Base-by-base conservation (phyloP, 2,888 invertebrate species). In the Ctena decussata region DNA sequence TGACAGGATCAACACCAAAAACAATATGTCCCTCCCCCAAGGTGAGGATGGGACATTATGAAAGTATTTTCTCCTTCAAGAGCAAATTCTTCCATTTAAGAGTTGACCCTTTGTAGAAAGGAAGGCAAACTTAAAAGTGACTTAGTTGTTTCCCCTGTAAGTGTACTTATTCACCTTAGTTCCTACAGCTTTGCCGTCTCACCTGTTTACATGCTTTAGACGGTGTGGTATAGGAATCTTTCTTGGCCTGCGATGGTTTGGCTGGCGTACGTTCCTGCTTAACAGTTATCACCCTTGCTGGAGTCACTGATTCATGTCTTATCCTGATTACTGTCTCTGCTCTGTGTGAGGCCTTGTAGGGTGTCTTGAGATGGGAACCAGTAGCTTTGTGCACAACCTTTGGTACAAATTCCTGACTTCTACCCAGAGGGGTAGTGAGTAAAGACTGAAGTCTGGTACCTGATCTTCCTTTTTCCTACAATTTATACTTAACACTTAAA, bases 181-280 rank as follows among this genome's bases (percentile, higher is more conserved):
- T n/a, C n/a, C n/a, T n/a, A n/a, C n/a, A n/a, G n/a, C n/a, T n/a
- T n/a, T n/a, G n/a, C n/a, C n/a, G n/a, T n/a, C n/a, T n/a, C 76
- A 75, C 80, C 70, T 80, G 75, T 69, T 80, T 80, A 37, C 80
- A 80, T 32, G 80, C 80, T 30, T 80, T 80, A 21, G 73, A 70
- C 37, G 70, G 80, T 74, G 76, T 69, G 21, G 21, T 32, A 18
- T 27, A 32, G 37, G 32, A 35, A 1, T 65, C 65, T 21, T 15
- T 21, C 35, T 65, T 65, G 35, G 24, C 65, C 1, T 18, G 6
- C 6, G 65, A 1, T 11, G 0, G 8, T 24, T 65, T 65, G 65
- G 35, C 65, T 35, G 65, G 65, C 6, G 65, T 65, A 21, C 3
- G 8, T 2, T 65, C 35, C 24, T 65, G 32, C n/a, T n/a, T n/a